phyloP scores from a whole-genome alignment of 2,888 invertebrate species.

The Conus canariensis region DNA sequence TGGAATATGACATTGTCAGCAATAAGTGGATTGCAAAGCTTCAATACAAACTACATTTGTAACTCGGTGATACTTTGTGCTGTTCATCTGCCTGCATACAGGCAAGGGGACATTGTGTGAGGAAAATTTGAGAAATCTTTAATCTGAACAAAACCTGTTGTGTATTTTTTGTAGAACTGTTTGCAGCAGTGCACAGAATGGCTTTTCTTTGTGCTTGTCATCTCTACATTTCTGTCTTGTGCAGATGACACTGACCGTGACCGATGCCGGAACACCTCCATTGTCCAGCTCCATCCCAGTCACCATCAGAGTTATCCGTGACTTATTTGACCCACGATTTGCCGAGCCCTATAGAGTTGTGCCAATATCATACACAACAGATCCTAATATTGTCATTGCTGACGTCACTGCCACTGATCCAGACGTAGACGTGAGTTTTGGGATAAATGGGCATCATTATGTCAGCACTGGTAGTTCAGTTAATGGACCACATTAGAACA shows the following conservation, averaged over 20 bases:
- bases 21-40: too few species aligned
- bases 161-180: too few species aligned
- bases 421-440: slow-evolving; percentile 56
- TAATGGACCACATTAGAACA: too few species aligned
- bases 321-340: slow-evolving; percentile 62
- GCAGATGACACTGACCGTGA: slow-evolving; percentile 62
- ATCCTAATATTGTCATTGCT: slow-evolving; percentile 28
- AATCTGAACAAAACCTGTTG: too few species aligned
- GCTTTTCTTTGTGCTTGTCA: too few species aligned
- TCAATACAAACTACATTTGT: too few species aligned
- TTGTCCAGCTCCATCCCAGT: slow-evolving; percentile 46
- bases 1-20: too few species aligned
- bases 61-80: too few species aligned
- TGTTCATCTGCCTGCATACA: too few species aligned
- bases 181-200: too few species aligned
- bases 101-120: background rate
- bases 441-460: background rate
- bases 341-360: background rate
- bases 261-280: slow-evolving; percentile 58
- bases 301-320: slow-evolving; percentile 60
- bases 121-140: too few species aligned
- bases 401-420: slow-evolving; percentile 60
- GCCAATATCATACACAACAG: slow-evolving; percentile 18
- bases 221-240: too few species aligned
- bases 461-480: background rate